Evolutionary conservation across 1,140 invertebrate species (phyloP).

Genomic region (Stegodyphus dumicola): DNA sequence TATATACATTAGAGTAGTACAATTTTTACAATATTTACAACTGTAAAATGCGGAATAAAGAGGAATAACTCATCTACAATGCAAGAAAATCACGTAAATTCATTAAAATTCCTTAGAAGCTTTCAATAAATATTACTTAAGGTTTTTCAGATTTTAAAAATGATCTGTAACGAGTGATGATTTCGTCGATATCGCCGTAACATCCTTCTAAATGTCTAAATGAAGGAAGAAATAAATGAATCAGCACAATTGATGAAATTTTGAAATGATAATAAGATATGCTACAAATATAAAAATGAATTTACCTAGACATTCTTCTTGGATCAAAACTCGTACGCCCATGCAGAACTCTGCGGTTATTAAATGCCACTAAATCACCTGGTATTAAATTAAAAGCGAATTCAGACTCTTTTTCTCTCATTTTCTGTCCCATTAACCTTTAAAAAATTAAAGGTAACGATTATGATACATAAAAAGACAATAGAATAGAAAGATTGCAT

Average conservation of each 20-base stretch:
- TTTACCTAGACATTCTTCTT: slow-evolving; percentile 64
- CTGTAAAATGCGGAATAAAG: too few relatives aligned
- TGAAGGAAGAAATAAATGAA: not conserved
- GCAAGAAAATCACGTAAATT: too few relatives aligned
- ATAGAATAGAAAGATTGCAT: too few relatives aligned
- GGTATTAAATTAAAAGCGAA: slow-evolving; percentile 67
- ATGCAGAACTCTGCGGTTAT: slow-evolving; percentile 68
- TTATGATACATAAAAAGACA: too few relatives aligned
- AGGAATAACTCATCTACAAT: too few relatives aligned
- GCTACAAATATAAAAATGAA: slow-evolving; percentile 20
- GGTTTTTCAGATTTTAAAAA: slow-evolving; percentile 12
- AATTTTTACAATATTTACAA: too few relatives aligned
- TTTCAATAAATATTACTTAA: not conserved
- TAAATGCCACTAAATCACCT: slow-evolving; percentile 68
- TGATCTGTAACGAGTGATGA: slow-evolving; percentile 61
- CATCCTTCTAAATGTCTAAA: slow-evolving; percentile 67
- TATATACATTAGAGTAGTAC: too few relatives aligned
- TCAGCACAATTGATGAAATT: not conserved
- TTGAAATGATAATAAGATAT: not conserved
- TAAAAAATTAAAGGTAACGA: not conserved
- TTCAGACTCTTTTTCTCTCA: slow-evolving; percentile 64
- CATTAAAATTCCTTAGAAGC: too few relatives aligned
- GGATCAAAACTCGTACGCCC: slow-evolving; percentile 67
- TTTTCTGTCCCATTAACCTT: slow-evolving; percentile 66
- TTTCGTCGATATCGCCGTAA: slow-evolving; percentile 69